phyloP scores from a whole-genome alignment of 2,797 vertebrate species.

The Protonibea diacanthus region DNA sequence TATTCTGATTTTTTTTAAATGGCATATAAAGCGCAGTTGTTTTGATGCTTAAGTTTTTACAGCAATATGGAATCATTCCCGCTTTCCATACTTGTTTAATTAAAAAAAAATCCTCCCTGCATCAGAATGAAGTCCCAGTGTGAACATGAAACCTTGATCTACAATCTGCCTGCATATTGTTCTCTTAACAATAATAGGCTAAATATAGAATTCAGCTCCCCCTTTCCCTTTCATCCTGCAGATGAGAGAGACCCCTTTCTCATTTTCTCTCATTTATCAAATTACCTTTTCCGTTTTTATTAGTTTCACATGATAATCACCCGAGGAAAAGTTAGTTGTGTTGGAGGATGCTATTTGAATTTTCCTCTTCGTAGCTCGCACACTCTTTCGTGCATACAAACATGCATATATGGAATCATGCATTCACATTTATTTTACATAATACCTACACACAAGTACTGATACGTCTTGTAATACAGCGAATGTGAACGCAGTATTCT shows the following conservation, averaged over 20 bases:
- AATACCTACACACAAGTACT: neutral
- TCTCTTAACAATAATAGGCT: conserved; percentile 67
- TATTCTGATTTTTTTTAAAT: neutral
- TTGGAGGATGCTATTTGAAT: conserved; percentile 11
- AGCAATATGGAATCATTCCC: conserved; percentile 33
- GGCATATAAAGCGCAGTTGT: neutral
- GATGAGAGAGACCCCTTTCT: conserved; percentile 43
- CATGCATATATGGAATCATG: neutral
- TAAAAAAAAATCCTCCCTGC: conserved; percentile 46
- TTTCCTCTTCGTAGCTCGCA: neutral
- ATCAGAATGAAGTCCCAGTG: conserved; percentile 56
- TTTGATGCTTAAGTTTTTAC: conserved; percentile 13
- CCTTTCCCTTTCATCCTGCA: conserved; percentile 66
- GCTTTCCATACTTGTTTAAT: conserved; percentile 52
- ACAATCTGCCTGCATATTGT: conserved; percentile 57
- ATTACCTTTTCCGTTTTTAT: conserved; percentile 60
- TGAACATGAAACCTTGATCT: conserved; percentile 64
- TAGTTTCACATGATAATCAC: conserved; percentile 60
- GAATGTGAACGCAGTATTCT: neutral
- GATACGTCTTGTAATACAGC: neutral
- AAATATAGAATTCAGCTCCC: conserved; percentile 64
- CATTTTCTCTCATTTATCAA: conserved; percentile 63
- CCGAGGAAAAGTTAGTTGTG: conserved; percentile 29
- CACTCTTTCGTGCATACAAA: neutral
- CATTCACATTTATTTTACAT: neutral